phyloP scores from a whole-genome alignment of 1,140 invertebrate species.

The Musca vetustissima region DNA sequence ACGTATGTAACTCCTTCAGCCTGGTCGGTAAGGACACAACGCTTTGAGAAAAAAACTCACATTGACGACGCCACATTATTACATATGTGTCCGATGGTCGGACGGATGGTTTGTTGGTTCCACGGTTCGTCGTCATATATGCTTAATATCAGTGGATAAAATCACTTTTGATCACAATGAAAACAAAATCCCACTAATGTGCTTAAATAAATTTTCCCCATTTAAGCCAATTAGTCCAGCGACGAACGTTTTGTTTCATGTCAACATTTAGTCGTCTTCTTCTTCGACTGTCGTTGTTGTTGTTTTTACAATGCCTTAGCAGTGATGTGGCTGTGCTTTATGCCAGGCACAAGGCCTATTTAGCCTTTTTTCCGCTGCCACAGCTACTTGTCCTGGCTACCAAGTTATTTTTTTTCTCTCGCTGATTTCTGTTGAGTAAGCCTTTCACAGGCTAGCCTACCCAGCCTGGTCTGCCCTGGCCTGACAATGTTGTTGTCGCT shows the following conservation, averaged over 20 bases:
- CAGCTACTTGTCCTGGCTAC: not conserved
- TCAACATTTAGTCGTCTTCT: constrained; percentile 34
- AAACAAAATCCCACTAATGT: constrained; percentile 53
- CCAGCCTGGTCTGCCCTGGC: too few species aligned
- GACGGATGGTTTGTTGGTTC: not conserved
- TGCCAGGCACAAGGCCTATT: not conserved
- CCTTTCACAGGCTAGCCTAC: too few species aligned
- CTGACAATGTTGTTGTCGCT: constrained; percentile 14
- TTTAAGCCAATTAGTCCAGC: constrained; percentile 56
- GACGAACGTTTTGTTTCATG: constrained; percentile 54
- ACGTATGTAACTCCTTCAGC: too few species aligned
- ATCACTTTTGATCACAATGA: constrained; percentile 22
- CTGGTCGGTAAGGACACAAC: too few species aligned
- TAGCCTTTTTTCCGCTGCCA: not conserved
- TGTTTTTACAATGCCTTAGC: constrained; percentile 5
- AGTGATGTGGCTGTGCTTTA: not conserved
- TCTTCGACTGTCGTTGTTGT: not conserved
- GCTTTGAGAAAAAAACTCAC: too few species aligned
- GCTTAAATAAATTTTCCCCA: constrained; percentile 54
- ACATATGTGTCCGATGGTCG: not conserved
- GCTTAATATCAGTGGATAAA: constrained; percentile 14
- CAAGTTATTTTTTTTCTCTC: not conserved
- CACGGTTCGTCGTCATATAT: not conserved
- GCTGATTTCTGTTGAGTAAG: not conserved
- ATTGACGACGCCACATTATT: too few species aligned